Percentiles rank a stretch among this genome's conserved stretches.
phyloP scores from a whole-genome alignment of 2,888 invertebrate genomes.

The Allygus modestus region DNA sequence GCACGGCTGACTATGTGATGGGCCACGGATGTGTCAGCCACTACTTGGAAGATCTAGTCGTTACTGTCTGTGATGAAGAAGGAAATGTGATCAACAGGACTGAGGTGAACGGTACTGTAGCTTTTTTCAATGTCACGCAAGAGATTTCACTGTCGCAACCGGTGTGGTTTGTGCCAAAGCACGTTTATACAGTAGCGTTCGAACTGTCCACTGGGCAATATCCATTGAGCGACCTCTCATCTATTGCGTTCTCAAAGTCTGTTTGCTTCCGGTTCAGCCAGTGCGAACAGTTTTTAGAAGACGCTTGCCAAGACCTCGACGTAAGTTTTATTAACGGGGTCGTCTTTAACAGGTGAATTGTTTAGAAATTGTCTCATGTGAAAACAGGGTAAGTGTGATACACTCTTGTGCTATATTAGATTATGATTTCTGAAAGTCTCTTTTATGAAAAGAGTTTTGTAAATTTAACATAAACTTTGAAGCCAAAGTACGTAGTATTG shows the following conservation, averaged over 20 bases:
- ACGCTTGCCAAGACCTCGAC: slow-evolving; percentile 38
- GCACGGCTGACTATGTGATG: slow-evolving; percentile 57
- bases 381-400: slow-evolving; percentile 28
- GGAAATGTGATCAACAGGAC: slow-evolving; percentile 74
- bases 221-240: slow-evolving; percentile 65
- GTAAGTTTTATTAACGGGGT: slow-evolving; percentile 62
- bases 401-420: background rate
- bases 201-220: slow-evolving; percentile 67
- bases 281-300: slow-evolving; percentile 53
- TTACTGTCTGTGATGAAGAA: slow-evolving; percentile 74
- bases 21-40: slow-evolving; percentile 45
- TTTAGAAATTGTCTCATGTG: background rate
- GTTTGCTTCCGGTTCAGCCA: slow-evolving; percentile 62
- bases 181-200: slow-evolving; percentile 66
- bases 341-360: slow-evolving; percentile 51
- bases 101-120: slow-evolving; percentile 74
- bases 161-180: slow-evolving; percentile 70
- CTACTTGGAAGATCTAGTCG: slow-evolving; percentile 75
- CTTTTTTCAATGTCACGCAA: slow-evolving; percentile 76
- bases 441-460: background rate
- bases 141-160: slow-evolving; percentile 75
- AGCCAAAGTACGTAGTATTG: slow-evolving; percentile 2
- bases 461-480: background rate
- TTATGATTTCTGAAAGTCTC: background rate
- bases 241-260: slow-evolving; percentile 65